Evolutionary conservation across 2,113 vertebrate genomes (phyloP).

Genomic region (Neolamprologus falcicula): DNA sequence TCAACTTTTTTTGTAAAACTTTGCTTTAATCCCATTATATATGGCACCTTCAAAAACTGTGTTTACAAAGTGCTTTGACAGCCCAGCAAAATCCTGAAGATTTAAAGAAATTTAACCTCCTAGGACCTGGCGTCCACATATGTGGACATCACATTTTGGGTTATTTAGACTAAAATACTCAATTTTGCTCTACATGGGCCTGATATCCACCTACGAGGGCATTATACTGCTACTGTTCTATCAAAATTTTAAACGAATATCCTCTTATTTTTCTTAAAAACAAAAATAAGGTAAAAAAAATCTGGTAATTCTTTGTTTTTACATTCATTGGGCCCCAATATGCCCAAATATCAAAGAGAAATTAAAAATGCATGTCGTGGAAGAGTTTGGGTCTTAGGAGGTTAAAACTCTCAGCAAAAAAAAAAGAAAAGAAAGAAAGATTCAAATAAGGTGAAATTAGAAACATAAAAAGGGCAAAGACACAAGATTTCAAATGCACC

Average conservation of each 20-base stretch:
- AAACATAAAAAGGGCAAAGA: background rate
- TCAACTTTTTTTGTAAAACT: background rate
- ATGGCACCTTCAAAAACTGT: background rate
- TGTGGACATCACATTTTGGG: background rate
- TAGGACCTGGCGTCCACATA: background rate
- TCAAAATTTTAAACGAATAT: rapidly evolving
- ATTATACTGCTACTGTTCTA: background rate
- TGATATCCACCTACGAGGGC: rapidly evolving
- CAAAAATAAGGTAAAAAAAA: background rate
- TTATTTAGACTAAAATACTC: background rate
- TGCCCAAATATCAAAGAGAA: background rate
- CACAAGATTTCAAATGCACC: background rate
- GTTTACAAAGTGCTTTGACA: background rate
- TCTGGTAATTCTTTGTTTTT: background rate
- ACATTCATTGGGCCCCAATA: rapidly evolving
- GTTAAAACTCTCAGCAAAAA: background rate
- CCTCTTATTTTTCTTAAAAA: background rate
- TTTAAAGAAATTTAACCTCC: background rate
- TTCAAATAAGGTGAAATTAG: background rate
- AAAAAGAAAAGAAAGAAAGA: rapidly evolving
- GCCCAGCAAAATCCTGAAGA: background rate
- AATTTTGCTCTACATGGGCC: rapidly evolving
- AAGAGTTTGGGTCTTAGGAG: rapidly evolving
- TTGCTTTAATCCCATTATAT: background rate
- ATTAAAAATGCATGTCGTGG: rapidly evolving